A percentile compares a stretch with the other conserved stretches of the same genome.
These are phyloP conservation scores for Cladopsammia gracilis DNA, from an alignment of 64 coral and sea anemone species.

Conservation along the genomic window DNA sequence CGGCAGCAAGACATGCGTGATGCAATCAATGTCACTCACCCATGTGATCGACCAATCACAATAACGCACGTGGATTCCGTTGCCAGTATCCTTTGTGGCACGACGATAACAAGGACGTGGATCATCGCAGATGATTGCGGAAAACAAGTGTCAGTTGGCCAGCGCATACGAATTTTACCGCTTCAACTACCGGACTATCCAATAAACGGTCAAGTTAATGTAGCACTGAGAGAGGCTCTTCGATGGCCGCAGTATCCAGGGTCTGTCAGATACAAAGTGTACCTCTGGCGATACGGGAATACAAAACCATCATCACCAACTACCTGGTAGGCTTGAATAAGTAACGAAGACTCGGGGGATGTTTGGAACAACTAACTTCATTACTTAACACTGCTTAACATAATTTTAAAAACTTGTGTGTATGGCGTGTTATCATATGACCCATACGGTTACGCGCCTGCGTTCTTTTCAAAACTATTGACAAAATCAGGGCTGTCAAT, in stretches of 20 bases:
- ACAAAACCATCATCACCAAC: conserved; percentile 71
- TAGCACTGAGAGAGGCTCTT: conserved; percentile 67
- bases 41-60: conserved; percentile 67
- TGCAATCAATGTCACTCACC: conserved; percentile 79
- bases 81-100: conserved; percentile 63
- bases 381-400: too few relatives aligned
- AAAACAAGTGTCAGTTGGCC: conserved; percentile 22
- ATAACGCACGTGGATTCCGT: conserved; percentile 77
- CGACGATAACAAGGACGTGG: conserved; percentile 74
- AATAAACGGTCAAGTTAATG: conserved; percentile 80
- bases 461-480: too few relatives aligned
- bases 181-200: conserved; percentile 87
- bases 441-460: too few relatives aligned
- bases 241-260: conserved; percentile 88
- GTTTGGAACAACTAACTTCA: too few relatives aligned
- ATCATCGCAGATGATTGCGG: conserved; percentile 65
- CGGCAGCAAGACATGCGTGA: conserved; percentile 68
- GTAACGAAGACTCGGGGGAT: neutral
- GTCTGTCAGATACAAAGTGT: conserved; percentile 67
- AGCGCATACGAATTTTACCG: conserved; percentile 68
- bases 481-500: too few relatives aligned
- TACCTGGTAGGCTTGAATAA: conserved; percentile 1
- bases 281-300: conserved; percentile 52
- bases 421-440: too few relatives aligned
- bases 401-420: too few relatives aligned